Evolutionary conservation across 2,888 invertebrate species (phyloP), one percentile per base, ranked within the genome.

Genomic region (Calephelis perditalis): DNA sequence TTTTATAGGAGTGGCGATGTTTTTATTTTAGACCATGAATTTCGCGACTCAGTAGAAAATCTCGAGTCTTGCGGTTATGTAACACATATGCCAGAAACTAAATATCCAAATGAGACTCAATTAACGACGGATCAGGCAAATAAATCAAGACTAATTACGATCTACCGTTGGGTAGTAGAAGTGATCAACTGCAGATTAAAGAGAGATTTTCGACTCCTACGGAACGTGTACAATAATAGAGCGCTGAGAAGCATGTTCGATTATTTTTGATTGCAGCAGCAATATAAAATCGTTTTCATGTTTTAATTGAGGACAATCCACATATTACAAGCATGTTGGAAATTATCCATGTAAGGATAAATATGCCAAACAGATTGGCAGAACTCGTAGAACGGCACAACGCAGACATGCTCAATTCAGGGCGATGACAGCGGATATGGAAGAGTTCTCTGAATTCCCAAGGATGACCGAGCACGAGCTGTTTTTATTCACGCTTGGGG

Each of bases 151-250:
- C n/a, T 46, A 55, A 60, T 69, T 6, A 69, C 69, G 1, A 57
- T 68, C 7, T 65, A 63, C n/a, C 12, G 66, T 47, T 69, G 67
- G 68, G 63, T 68, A 9, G 63, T 69, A 9, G 67, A 69, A 62
- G 56, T 59, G 37, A 56, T 62, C 11, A 56, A 62, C 43, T 52
- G 59, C 12, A 43, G 57, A 8, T 59, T 49, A 40, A 59, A 62
- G 44, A 59, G 62, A 59, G 59, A 62, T 57, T 62, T 56, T 57
- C 40, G 57, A 6, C 47, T 62, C 9, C 15, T 59, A 15, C 56
- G 62, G 45, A 54, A 58, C 12, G 47, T 55, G 12, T 60, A 60
- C 46, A 57, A 57, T 49, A 58, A 57, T 15, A 62, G 47, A 59
- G 61, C 58, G 36, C 56, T 59, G 15, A 47, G 35, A 43, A 62